Evolutionary conservation across 1,140 invertebrate species (phyloP).

Genomic region (Drosophila setifemur): DNA sequence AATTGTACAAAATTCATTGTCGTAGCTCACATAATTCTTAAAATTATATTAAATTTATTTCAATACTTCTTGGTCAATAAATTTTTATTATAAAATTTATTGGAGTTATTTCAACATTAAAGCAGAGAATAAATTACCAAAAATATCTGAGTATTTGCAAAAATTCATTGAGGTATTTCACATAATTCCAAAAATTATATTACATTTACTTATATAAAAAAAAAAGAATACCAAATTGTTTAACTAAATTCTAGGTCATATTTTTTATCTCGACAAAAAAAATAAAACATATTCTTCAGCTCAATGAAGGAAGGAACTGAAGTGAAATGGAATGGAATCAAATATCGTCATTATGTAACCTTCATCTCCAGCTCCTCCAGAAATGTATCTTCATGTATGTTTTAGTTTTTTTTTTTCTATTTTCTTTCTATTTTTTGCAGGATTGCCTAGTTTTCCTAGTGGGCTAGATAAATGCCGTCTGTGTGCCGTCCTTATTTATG

Average conservation of each 20-base stretch:
- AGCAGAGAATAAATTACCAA: no score
- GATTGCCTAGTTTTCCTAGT: background rate
- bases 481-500: constrained; percentile 69
- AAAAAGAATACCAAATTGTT: no score
- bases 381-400: constrained; percentile 37
- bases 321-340: constrained; percentile 17
- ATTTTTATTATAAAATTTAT: no score
- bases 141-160: no score
- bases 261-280: background rate
- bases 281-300: background rate
- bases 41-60: no score
- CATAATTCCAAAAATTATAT: no score
- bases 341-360: constrained; percentile 31
- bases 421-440: background rate
- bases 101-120: no score
- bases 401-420: constrained; percentile 1
- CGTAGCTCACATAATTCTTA: no score
- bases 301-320: background rate
- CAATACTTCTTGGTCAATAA: no score
- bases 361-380: background rate
- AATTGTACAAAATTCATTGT: no score
- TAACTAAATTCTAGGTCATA: background rate
- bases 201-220: no score
- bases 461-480: constrained; percentile 40
- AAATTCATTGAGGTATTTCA: no score